Conservation (phyloP, 1,140 invertebrate species). For the Daktulosphaira vitifoliae region DNA sequence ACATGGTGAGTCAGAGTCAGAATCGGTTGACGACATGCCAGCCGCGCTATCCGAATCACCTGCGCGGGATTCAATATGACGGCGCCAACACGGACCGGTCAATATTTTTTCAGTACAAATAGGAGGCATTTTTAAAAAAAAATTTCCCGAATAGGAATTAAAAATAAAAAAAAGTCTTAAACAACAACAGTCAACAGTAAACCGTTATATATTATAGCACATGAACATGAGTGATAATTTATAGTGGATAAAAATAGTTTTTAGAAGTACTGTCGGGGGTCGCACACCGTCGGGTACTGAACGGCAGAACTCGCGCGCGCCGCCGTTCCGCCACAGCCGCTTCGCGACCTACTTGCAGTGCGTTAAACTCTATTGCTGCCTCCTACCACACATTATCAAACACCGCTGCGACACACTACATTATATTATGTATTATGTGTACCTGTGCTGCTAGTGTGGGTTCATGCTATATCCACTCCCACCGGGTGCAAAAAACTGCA, state of each 20-base stretch:
- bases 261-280: too few species aligned
- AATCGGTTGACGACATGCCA: conserved; percentile 40
- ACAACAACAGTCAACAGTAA: too few species aligned
- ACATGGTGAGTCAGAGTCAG: conserved; percentile 32
- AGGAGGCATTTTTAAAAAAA: background rate
- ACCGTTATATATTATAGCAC: too few species aligned
- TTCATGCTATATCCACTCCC: background rate
- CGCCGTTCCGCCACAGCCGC: conserved; percentile 5
- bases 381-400: background rate
- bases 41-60: conserved; percentile 46
- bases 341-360: conserved; percentile 20
- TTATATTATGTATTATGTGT: conserved; percentile 3
- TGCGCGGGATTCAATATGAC: conserved; percentile 38
- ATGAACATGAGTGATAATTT: too few species aligned
- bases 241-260: too few species aligned
- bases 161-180: too few species aligned
- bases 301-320: background rate
- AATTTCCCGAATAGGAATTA: too few species aligned
- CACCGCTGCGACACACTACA: too few species aligned
- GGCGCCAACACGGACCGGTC: conserved; percentile 34
- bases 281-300: background rate
- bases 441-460: background rate
- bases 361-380: conserved; percentile 21
- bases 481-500: too few species aligned
- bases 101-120: conserved; percentile 23